Percentiles rank a stretch among this genome's conserved stretches.
Evolutionary conservation across 2,888 invertebrate species (phyloP).

Genomic region (Callimorpha dominula): DNA sequence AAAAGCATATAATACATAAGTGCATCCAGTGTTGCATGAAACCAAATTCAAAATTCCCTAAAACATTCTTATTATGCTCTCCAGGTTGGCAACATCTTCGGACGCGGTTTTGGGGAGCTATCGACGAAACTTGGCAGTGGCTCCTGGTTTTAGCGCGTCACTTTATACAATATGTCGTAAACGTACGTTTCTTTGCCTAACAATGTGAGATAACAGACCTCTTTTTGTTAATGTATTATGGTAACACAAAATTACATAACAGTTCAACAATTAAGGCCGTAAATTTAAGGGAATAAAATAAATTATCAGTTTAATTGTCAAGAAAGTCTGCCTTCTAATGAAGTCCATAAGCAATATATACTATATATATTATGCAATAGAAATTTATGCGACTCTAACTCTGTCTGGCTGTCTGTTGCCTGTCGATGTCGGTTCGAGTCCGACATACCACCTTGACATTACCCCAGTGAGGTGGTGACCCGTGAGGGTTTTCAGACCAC

Average conservation of each 20-base stretch:
- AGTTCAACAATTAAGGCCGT: not conserved
- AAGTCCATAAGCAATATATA: too few species aligned
- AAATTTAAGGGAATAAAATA: not conserved
- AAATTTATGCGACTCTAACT: too few species aligned
- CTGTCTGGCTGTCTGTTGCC: too few species aligned
- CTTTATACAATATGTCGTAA: constrained; percentile 56
- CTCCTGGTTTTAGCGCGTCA: constrained; percentile 91
- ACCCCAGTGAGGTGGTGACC: too few species aligned
- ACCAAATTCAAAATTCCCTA: not conserved
- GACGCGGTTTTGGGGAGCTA: constrained; percentile 95
- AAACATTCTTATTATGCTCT: constrained; percentile 36
- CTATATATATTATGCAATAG: too few species aligned
- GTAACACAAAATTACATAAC: not conserved
- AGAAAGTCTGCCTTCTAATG: not conserved
- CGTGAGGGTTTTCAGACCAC: too few species aligned
- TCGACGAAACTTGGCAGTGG: constrained; percentile 95
- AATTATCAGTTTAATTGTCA: not conserved
- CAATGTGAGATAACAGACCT: constrained; percentile 60
- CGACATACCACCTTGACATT: too few species aligned
- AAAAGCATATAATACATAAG: too few species aligned
- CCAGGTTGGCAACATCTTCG: constrained; percentile 95
- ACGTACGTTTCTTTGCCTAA: constrained; percentile 66
- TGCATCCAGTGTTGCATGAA: not conserved
- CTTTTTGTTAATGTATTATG: constrained; percentile 64
- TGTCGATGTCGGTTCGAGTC: too few species aligned